Evolutionary conservation across 2,797 vertebrate species (phyloP), one percentile per base, ranked within the genome.

Genomic region (Pangasius krempfi): DNA sequence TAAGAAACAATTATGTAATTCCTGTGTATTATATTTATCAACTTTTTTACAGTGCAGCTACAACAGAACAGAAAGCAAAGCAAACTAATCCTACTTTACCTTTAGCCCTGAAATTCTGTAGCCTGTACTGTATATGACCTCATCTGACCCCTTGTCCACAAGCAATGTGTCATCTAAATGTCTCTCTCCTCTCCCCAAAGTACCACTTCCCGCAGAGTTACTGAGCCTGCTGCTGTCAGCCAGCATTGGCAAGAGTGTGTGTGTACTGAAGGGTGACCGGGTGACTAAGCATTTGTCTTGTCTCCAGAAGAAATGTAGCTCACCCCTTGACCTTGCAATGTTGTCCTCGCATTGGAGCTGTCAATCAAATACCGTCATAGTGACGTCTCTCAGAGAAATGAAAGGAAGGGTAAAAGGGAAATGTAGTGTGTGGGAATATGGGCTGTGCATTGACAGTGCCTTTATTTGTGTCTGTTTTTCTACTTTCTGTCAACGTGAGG

Each of bases 331-430:
- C 89, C 88, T 87, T 78, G 72, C 78, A 56, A 73, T 83, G 85
- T 68, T 85, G 72, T 86, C 87, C 27, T 80, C 8, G 27, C n/a
- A 62, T 81, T 86, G 75, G 86, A 88, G 54, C 37, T 88, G 85
- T 89, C 90, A 70, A 33, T 91, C 91, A 90, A 83, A 90, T 62
- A 89, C 84, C 30, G 47, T 58, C 87, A 82, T 75, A 58, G 70
- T 91, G 90, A 86, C 90, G 85, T 88, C 87, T 88, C 79, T 86
- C 83, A 75, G 84, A 68, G 18, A 85, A 82, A 79, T 87, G 86
- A 83, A 86, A 89, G 70, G n/a, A 85, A 70, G 88, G 66, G 72
- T 72, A 64, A 83, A 58, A 85, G 40, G 60, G 47, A 89, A 88
- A 54, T 3, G 37, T 60, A 54, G 52, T 30, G 6, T 16, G 25